Base-by-base conservation (phyloP, 2,888 invertebrate genomes). In the Tenthredo notha region DNA sequence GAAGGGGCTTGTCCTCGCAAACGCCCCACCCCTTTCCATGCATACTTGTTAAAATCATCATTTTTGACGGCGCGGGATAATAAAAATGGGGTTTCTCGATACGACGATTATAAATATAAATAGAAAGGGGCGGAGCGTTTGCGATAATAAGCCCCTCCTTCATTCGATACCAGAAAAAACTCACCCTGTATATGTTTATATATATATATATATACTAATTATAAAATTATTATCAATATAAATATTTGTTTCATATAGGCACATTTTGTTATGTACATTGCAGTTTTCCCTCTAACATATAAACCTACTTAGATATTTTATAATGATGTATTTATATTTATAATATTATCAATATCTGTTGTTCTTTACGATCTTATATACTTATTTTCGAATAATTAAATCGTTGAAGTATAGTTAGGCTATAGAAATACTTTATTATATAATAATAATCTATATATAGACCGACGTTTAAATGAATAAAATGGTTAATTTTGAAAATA, bases 191-290 rank as follows among this genome's bases (percentile, higher is more conserved):
- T 70, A 58, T 15, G n/a, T n/a, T 4, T 50, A 50, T n/a, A n/a
- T 18, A n/a, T 54, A 72, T 75, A 47, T 50, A 25, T 78, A 82
- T 40, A 89, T 88, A 88, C 88, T 89, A 90, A 90, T 91, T 92
- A 92, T 90, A 92, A 92, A 92, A 91, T 88, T 91, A 91, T 90
- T 87, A 86, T 87, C 86, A 87, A 89, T 90, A 92, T 90, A 90
- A 90, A 90, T 91, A 90, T 88, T 86, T 87, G 87, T 85, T 84
- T 84, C 88, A 86, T 88, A 88, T 89, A 92, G 91, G 92, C 91
- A 91, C 91, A 86, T 89, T 88, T 87, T 89, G 88, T 86, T 90
- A 90, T 91, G 85, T 91, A 91, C 90, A 89, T 88, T 87, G 88
- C 86, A 89, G 84, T 87, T 87, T 86, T 86, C 83, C 88, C 86